Percentiles rank a stretch among this genome's conserved stretches.
Evolutionary conservation across 2,888 invertebrate genomes (phyloP).

Genomic region (Agrotis puta): DNA sequence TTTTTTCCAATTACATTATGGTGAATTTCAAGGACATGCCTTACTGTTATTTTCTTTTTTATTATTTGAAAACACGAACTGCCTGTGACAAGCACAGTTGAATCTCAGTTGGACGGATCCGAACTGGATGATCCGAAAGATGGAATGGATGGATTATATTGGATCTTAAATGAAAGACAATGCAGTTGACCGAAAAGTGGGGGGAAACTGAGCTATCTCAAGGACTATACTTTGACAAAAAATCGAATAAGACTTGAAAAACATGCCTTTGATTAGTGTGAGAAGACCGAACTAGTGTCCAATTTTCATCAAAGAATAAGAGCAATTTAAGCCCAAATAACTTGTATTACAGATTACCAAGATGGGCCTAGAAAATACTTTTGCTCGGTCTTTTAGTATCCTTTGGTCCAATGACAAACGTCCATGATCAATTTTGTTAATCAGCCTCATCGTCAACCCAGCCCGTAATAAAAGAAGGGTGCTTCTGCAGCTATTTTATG

Average conservation of each 20-base stretch:
- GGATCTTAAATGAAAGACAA: not conserved
- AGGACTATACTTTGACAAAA: no score
- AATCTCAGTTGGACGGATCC: not conserved
- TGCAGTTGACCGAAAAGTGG: no score
- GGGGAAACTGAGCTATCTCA: no score
- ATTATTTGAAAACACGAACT: conserved; percentile 15
- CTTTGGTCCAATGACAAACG: not conserved
- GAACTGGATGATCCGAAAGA: not conserved
- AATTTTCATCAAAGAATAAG: no score
- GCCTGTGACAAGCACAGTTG: not conserved
- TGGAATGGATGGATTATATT: not conserved
- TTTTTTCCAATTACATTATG: conserved; percentile 24
- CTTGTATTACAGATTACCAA: not conserved
- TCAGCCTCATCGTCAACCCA: no score
- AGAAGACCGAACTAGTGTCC: no score
- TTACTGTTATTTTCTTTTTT: conserved; percentile 1
- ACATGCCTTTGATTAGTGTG: no score
- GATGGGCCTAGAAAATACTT: not conserved
- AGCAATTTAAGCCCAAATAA: no score
- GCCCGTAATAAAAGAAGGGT: no score
- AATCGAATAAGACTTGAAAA: no score
- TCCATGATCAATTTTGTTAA: no score
- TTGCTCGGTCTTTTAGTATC: not conserved
- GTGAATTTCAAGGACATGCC: conserved; percentile 1
- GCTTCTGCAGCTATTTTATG: no score